These are phyloP conservation scores for Tipula vernalis DNA, from an alignment of 2,888 invertebrate genomes.

Conservation along the genomic window DNA sequence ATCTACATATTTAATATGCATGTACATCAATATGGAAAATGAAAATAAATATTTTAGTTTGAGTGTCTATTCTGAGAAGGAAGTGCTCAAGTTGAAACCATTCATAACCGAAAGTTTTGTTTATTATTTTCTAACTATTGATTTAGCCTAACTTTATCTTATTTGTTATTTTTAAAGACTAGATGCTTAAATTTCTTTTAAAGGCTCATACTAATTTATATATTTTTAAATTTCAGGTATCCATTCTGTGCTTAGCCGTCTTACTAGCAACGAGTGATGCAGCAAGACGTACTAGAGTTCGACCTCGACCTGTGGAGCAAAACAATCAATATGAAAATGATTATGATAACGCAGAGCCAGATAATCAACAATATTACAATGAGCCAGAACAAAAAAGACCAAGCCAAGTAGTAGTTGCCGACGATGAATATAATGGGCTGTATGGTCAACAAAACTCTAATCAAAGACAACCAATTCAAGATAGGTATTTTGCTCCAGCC, in stretches of 20 bases:
- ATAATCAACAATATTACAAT: conserved; percentile 35
- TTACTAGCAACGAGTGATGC: conserved; percentile 7
- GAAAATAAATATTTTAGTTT: too few species aligned
- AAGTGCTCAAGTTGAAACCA: too few species aligned
- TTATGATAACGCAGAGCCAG: conserved; percentile 35
- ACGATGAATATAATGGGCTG: conserved; percentile 37
- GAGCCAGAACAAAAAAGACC: conserved; percentile 23
- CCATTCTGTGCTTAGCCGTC: background rate
- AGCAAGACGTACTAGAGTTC: conserved; percentile 32
- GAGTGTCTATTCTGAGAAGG: too few species aligned
- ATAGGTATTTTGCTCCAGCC: conserved; percentile 20
- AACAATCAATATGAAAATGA: conserved; percentile 25
- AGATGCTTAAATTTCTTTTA: too few species aligned
- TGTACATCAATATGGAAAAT: too few species aligned
- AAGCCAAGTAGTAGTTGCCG: conserved; percentile 29
- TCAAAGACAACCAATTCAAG: conserved; percentile 16
- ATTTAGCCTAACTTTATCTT: too few species aligned
- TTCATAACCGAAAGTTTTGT: too few species aligned
- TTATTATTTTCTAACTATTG: too few species aligned
- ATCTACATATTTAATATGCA: too few species aligned
- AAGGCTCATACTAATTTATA: too few species aligned
- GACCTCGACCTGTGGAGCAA: conserved; percentile 32
- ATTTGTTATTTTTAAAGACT: too few species aligned
- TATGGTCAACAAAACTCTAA: conserved; percentile 31
- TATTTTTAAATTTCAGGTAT: background rate